A percentile compares a stretch with the other conserved stretches of the same genome.
Conservation (phyloP, 1,140 invertebrate genomes). For the Calliphora vicina region DNA sequence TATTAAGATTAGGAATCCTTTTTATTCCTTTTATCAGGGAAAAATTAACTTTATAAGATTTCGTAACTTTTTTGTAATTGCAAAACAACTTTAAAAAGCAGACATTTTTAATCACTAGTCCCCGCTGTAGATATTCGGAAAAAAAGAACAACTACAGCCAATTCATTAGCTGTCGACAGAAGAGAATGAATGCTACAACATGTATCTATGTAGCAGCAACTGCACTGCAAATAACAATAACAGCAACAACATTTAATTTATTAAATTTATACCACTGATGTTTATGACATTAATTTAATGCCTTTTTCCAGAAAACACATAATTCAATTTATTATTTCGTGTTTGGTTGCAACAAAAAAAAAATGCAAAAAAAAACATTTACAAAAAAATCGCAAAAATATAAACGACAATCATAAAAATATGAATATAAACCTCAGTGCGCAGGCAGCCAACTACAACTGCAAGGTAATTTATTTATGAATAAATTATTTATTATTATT, state of each 20-base stretch:
- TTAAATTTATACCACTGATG: slow-evolving; percentile 29
- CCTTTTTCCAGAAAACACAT: neutral
- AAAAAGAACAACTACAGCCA: neutral
- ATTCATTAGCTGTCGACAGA: neutral
- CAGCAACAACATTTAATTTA: slow-evolving; percentile 11
- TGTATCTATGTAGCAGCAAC: neutral
- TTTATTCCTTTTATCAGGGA: no score
- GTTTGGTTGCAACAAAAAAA: neutral
- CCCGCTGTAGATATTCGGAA: no score
- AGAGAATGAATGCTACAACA: no score
- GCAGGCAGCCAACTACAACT: neutral
- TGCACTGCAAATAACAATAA: neutral
- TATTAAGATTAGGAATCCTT: no score
- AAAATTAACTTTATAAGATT: no score
- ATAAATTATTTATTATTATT: neutral
- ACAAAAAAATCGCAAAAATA: neutral
- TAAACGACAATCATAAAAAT: neutral
- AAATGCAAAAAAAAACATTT: neutral
- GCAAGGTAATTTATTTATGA: neutral
- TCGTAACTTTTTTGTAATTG: no score
- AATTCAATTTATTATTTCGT: slow-evolving; percentile 24
- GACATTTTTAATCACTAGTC: no score
- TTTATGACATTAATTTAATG: slow-evolving; percentile 34
- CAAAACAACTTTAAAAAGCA: neutral
- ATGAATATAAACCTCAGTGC: neutral